Evolutionary conservation across 1,140 invertebrate species (phyloP), one percentile per base, ranked within the genome.

Genomic region (Psilanteris sp.): DNA sequence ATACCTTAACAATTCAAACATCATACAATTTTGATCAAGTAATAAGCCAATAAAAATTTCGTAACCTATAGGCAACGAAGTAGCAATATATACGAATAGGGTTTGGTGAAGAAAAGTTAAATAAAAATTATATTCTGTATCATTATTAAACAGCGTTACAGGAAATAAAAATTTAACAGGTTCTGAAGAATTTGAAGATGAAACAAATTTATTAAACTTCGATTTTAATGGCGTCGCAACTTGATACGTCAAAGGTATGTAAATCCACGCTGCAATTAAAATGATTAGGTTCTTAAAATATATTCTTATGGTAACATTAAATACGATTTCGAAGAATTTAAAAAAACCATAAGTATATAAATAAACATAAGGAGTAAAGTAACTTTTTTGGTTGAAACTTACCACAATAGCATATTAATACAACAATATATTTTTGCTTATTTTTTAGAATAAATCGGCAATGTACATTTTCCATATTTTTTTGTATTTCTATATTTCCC

Each of bases 241-340:
- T 39, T 39, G 32, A 37, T 16, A 18, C 10, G 20, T 16, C 39
- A 18, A 0, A 13, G 48, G 48, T 10, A 54, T 2, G 11, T 54
- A 54, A 9, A 27, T 4, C 48, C 48, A 54, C 11, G 11, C 48
- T 54, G 34, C 27, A 54, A 54, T 24, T 14, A 4, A 43, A 41
- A 41, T 13, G 24, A 8, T n/a, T 9, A n/a, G n/a, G n/a, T 13
- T 15, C 16, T 16, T 36, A n/a, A n/a, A n/a, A n/a, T n/a, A n/a
- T n/a, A n/a, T n/a, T n/a, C n/a, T n/a, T n/a, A n/a, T n/a, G n/a
- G n/a, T n/a, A n/a, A n/a, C n/a, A n/a, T n/a, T n/a, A n/a, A n/a
- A n/a, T n/a, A n/a, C n/a, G n/a, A n/a, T n/a, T n/a, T n/a, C n/a
- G n/a, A n/a, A n/a, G n/a, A n/a, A n/a, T n/a, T n/a, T n/a, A n/a